phyloP scores from a whole-genome alignment of 2,113 vertebrate species.

The Oreochromis niloticus region DNA sequence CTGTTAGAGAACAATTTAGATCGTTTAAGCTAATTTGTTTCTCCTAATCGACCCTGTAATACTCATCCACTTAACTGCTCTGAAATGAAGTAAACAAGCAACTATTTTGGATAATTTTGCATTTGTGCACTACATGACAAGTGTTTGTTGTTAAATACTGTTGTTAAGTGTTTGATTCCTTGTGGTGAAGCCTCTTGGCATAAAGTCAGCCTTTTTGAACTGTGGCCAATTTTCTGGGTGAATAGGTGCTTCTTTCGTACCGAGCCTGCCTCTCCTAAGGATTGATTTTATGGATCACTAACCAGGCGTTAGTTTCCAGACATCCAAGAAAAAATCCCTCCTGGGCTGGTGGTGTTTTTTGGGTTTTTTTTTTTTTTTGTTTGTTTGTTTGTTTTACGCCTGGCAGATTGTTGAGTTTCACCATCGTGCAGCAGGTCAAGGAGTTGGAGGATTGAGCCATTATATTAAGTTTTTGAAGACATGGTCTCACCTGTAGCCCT shows the following conservation, averaged over 20 bases:
- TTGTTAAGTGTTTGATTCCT: neutral
- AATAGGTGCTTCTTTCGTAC: constrained; percentile 6
- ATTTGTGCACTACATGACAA: neutral
- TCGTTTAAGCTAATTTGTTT: neutral
- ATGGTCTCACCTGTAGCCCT: neutral
- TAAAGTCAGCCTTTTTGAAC: neutral
- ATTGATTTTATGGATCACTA: constrained; percentile 29
- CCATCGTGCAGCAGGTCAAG: neutral
- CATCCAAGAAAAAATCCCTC: neutral
- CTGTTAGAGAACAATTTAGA: constrained; percentile 6
- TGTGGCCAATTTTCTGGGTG: neutral
- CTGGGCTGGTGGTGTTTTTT: neutral
- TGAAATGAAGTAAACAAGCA: neutral
- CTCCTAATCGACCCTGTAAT: neutral
- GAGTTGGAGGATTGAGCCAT: neutral
- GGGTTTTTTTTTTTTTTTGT: neutral
- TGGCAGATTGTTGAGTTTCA: neutral
- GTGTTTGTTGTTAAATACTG: neutral
- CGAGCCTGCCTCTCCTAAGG: neutral
- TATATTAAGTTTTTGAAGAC: neutral
- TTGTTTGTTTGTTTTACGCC: neutral
- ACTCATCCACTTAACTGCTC: neutral
- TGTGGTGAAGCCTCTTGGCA: neutral
- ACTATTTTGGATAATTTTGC: neutral
- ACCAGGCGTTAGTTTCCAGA: constrained; percentile 5